These are phyloP conservation scores for Seira sanloemensis DNA, from an alignment of 2,888 invertebrate species.

Conservation along the genomic window DNA sequence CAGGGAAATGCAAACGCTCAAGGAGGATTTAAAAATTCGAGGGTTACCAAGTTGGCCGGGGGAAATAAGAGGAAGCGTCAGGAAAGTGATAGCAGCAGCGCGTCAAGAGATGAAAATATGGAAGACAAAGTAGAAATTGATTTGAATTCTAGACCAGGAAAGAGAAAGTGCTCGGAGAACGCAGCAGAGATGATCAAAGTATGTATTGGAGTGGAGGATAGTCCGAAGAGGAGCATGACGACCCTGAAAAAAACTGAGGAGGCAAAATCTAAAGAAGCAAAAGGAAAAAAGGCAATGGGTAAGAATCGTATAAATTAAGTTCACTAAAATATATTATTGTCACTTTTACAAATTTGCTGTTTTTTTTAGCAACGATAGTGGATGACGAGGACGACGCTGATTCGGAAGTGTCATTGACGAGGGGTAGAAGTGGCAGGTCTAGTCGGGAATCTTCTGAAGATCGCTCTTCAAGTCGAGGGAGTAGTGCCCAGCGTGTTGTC, in stretches of 20 bases:
- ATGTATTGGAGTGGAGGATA: conserved; percentile 78
- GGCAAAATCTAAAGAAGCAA: conserved; percentile 61
- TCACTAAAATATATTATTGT: conserved; percentile 1
- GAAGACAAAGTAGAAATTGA: conserved; percentile 77
- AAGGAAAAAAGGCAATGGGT: conserved; percentile 67
- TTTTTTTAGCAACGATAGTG: conserved; percentile 60
- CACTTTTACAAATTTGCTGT: conserved; percentile 16
- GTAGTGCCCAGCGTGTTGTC: conserved; percentile 68
- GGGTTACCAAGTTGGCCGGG: conserved; percentile 39
- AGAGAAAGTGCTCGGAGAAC: conserved; percentile 81
- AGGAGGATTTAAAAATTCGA: conserved; percentile 33
- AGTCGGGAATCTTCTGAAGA: conserved; percentile 73
- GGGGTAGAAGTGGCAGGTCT: conserved; percentile 67
- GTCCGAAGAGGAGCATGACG: conserved; percentile 73
- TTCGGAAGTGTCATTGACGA: conserved; percentile 62
- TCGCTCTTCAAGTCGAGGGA: conserved; percentile 72
- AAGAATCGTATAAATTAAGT: conserved; percentile 33
- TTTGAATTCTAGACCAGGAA: conserved; percentile 77
- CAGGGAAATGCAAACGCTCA: conserved; percentile 42
- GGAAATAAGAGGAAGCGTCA: conserved; percentile 83
- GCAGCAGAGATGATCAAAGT: conserved; percentile 80
- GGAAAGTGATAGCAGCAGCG: conserved; percentile 85
- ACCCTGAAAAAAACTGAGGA: conserved; percentile 71
- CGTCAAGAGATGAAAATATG: conserved; percentile 78
- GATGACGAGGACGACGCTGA: conserved; percentile 72